phyloP scores from a whole-genome alignment of 2,113 vertebrate species.

The Opisthocomus hoazin region DNA sequence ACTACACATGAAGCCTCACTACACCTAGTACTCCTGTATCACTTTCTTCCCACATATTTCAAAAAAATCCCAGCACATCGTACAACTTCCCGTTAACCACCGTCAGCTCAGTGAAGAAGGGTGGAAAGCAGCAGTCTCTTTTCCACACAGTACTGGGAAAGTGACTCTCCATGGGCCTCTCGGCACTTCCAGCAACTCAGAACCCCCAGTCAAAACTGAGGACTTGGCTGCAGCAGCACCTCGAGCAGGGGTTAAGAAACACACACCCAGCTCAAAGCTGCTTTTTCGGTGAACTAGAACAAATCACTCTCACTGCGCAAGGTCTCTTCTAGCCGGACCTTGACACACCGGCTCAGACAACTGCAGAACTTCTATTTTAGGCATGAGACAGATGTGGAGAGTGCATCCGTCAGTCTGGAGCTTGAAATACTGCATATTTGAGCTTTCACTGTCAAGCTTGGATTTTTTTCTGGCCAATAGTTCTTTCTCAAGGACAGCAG shows the following conservation, averaged over 20 bases:
- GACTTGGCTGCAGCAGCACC: background rate
- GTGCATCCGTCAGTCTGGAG: background rate
- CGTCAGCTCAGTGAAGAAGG: background rate
- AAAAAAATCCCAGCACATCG: background rate
- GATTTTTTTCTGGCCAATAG: background rate
- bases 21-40: background rate
- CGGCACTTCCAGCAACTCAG: background rate
- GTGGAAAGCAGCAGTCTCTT: background rate
- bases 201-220: background rate
- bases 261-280: background rate
- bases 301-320: background rate
- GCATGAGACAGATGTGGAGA: background rate
- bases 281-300: background rate
- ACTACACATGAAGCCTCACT: too few species aligned
- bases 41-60: background rate
- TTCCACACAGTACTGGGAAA: background rate
- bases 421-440: constrained; percentile 14
- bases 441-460: background rate
- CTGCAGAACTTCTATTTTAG: background rate
- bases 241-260: background rate
- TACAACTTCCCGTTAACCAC: background rate
- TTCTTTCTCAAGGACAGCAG: constrained; percentile 24
- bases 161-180: background rate
- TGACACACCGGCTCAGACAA: background rate
- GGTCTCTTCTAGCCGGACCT: background rate